Conservation (phyloP, 2,113 vertebrate species). For the Nymphicus hollandicus region DNA sequence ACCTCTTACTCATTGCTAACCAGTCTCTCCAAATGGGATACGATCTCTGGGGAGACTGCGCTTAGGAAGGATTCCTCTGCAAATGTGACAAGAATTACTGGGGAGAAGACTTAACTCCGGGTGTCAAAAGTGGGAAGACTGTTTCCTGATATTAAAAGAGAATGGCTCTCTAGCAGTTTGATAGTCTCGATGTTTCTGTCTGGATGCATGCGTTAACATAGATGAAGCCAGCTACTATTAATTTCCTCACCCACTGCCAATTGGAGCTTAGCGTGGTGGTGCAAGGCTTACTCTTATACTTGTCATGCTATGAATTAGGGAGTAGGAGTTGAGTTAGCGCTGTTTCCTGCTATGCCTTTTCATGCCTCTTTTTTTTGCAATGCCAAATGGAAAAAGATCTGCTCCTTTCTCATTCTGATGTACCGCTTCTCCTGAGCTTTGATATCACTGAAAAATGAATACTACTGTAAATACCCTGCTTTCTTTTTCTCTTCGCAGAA, state of each 20-base stretch:
- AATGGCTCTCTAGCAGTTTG: neutral
- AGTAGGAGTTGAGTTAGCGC: neutral
- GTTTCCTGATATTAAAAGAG: neutral
- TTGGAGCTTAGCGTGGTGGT: neutral
- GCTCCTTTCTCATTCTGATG: neutral
- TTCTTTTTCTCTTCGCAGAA: slow-evolving; percentile 76
- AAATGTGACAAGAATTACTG: neutral
- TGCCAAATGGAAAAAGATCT: neutral
- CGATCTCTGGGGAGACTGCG: rapidly evolving
- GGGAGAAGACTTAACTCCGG: neutral
- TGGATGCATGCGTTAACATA: neutral
- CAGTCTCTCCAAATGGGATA: neutral
- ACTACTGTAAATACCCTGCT: neutral
- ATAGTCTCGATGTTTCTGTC: rapidly evolving
- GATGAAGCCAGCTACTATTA: neutral
- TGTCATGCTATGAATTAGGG: neutral
- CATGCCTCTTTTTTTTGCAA: neutral
- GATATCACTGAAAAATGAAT: neutral
- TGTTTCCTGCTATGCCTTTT: neutral
- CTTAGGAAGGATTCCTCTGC: neutral
- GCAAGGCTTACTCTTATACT: neutral
- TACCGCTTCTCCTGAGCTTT: neutral
- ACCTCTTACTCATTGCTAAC: neutral
- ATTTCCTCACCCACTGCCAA: neutral
- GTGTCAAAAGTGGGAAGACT: neutral